Conservation (phyloP, 2,888 invertebrate genomes). For the Falcaria lacertinaria region DNA sequence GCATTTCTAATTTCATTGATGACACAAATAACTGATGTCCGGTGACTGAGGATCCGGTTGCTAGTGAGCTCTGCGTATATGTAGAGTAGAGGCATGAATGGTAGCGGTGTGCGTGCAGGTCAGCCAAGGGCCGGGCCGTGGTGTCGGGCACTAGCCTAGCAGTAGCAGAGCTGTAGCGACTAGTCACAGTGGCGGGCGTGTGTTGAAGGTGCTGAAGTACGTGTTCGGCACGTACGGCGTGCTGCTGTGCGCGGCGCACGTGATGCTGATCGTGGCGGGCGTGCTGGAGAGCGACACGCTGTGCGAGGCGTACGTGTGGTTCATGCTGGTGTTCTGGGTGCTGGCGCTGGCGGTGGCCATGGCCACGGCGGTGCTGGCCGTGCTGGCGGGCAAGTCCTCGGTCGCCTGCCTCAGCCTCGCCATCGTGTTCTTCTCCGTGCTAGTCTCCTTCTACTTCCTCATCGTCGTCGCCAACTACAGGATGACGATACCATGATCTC, state of each 20-base stretch:
- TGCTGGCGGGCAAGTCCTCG: slow-evolving; percentile 6
- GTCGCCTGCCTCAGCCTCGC: slow-evolving; percentile 7
- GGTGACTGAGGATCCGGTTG: no score
- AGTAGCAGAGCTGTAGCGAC: no score
- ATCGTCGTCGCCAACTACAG: slow-evolving; percentile 39
- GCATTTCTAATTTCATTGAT: no score
- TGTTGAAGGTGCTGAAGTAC: slow-evolving; percentile 16
- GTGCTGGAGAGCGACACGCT: slow-evolving; percentile 24
- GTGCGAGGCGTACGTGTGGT: slow-evolving; percentile 43
- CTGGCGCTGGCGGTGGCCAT: slow-evolving; percentile 7
- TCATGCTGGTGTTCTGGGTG: slow-evolving; percentile 19
- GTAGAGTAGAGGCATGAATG: no score
- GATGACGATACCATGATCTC: slow-evolving; percentile 33
- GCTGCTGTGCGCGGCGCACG: slow-evolving; percentile 28
- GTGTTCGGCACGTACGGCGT: slow-evolving; percentile 33
- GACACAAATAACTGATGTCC: no score
- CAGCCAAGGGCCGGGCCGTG: no score
- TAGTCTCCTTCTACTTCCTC: slow-evolving; percentile 26
- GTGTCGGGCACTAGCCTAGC: no score
- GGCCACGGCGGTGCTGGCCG: slow-evolving; percentile 8
- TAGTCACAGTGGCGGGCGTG: not conserved
- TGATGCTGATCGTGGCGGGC: slow-evolving; percentile 27
- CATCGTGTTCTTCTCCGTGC: slow-evolving; percentile 9
- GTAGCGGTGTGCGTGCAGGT: no score
- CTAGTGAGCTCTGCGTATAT: no score